Conservation (phyloP, 64 coral and sea anemone genomes). For the Pachyseris speciosa region DNA sequence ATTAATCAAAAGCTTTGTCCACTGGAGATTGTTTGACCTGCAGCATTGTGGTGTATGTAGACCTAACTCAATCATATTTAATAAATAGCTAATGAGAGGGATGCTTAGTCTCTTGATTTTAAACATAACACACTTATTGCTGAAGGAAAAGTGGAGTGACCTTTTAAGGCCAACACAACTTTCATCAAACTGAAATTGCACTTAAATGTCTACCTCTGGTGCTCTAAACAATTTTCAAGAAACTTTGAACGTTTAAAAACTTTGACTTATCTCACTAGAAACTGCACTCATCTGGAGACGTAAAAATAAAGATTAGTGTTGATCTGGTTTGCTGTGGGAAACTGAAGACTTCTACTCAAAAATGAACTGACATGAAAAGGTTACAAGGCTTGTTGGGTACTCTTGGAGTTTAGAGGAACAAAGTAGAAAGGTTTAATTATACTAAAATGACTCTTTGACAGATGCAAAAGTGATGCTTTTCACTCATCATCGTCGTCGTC, state of each 20-base stretch:
- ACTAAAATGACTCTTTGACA: neutral
- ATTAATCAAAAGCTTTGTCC: neutral
- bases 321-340: too few species aligned
- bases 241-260: too few species aligned
- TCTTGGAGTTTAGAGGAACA: neutral
- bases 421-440: neutral
- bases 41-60: too few species aligned
- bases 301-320: too few species aligned
- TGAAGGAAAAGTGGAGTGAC: neutral
- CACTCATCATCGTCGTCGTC: constrained; percentile 63
- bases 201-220: neutral
- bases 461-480: neutral
- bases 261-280: too few species aligned
- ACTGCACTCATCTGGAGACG: too few species aligned
- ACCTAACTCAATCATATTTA: constrained; percentile 5
- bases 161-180: neutral
- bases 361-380: neutral
- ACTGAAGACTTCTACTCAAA: too few species aligned
- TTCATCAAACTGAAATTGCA: neutral
- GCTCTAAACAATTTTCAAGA: too few species aligned
- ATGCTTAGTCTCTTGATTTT: neutral
- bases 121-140: neutral
- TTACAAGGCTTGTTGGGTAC: neutral
- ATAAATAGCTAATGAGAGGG: neutral
- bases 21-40: too few species aligned